These are phyloP conservation scores for Argya squamiceps DNA, from an alignment of 2,797 vertebrate genomes.

Conservation along the genomic window DNA sequence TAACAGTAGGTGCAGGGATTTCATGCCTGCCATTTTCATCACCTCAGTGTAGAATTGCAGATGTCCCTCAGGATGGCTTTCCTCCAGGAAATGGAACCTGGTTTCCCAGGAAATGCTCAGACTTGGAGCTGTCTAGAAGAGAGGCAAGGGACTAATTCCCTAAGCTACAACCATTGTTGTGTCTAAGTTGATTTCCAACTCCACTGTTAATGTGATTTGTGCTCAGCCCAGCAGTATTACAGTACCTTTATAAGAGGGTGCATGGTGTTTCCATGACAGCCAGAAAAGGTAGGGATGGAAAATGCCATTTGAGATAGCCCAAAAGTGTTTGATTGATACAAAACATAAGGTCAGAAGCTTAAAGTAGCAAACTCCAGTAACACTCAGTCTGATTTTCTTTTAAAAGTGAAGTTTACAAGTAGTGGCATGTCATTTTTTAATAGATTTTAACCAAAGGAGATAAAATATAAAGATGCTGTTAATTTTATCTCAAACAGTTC, in stretches of 20 bases:
- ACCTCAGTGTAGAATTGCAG: background rate
- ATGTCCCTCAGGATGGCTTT: background rate
- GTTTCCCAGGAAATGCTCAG: background rate
- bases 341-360: conserved; percentile 2
- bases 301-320: conserved; percentile 19
- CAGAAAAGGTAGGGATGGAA: background rate
- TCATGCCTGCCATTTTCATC: background rate
- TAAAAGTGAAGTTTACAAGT: background rate
- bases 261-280: background rate
- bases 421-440: background rate
- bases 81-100: background rate
- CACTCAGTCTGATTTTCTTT: background rate
- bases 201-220: conserved; percentile 36
- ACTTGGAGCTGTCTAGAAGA: background rate
- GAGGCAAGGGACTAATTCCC: background rate
- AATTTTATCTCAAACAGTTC: background rate
- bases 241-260: background rate
- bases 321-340: background rate
- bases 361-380: background rate
- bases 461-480: background rate
- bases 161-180: background rate
- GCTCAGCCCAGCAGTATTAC: background rate
- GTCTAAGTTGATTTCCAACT: conserved; percentile 7
- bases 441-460: background rate
- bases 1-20: background rate